Evolutionary conservation across 2,797 vertebrate species (phyloP).

Genomic region (Ctenopoma kingsleyae): DNA sequence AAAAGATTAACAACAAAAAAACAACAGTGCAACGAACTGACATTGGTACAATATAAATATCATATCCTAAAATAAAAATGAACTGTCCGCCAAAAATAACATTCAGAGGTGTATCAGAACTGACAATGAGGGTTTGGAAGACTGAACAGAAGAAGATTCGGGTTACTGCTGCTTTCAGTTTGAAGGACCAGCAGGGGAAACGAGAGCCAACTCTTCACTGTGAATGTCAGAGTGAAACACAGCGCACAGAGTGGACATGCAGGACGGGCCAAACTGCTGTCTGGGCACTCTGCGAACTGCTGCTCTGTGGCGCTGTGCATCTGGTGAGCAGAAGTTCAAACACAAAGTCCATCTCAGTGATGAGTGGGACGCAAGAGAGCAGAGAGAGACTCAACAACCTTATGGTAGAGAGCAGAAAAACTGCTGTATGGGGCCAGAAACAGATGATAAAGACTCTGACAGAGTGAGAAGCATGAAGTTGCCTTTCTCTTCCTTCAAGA

Average conservation of each 20-base stretch:
- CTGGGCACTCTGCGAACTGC: conserved; percentile 44
- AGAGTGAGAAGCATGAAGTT: neutral
- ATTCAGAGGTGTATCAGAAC: conserved; percentile 1
- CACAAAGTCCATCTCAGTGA: conserved; percentile 40
- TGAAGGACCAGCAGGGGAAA: conserved; percentile 2
- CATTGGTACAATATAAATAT: neutral
- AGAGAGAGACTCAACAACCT: conserved; percentile 10
- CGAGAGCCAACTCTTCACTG: neutral
- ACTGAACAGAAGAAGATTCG: conserved; percentile 4
- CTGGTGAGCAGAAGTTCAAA: conserved; percentile 48
- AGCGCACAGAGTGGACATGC: neutral
- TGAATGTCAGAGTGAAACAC: neutral
- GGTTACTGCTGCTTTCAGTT: conserved; percentile 15
- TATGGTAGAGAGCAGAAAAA: conserved; percentile 12
- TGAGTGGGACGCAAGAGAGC: conserved; percentile 49
- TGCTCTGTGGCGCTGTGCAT: conserved; percentile 36
- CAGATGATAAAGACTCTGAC: neutral
- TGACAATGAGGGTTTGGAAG: conserved; percentile 14
- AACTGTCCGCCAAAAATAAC: conserved; percentile 3
- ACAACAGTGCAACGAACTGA: neutral
- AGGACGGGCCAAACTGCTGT: conserved; percentile 44
- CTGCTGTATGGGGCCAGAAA: neutral
- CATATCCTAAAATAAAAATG: conserved; percentile 22
- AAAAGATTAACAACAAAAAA: neutral
- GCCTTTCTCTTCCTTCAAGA: no score